Evolutionary conservation across 2,888 invertebrate genomes (phyloP).

Genomic region (Adelphocoris suturalis): DNA sequence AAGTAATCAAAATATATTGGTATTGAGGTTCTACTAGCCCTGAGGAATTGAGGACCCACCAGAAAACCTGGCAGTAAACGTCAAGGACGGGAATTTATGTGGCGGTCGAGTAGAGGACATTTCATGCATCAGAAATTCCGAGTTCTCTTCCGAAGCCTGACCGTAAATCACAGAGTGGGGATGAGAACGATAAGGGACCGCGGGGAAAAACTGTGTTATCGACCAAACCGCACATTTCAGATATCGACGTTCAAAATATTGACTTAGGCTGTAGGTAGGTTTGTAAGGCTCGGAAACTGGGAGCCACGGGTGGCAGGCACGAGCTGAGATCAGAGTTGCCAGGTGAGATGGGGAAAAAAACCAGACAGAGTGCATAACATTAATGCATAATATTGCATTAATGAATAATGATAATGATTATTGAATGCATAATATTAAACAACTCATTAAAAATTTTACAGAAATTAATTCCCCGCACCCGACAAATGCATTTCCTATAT

Average conservation of each 20-base stretch:
- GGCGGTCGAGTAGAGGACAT: background rate
- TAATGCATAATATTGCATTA: too few relatives aligned
- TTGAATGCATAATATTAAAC: too few relatives aligned
- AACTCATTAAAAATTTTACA: too few relatives aligned
- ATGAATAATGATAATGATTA: too few relatives aligned
- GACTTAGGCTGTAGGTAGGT: background rate
- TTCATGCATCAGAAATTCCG: constrained; percentile 9
- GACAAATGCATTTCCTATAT: too few relatives aligned
- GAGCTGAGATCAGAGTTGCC: too few relatives aligned
- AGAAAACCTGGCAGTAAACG: background rate
- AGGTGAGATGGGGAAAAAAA: too few relatives aligned
- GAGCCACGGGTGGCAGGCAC: too few relatives aligned
- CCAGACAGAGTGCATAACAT: too few relatives aligned
- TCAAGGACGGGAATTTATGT: constrained; percentile 2
- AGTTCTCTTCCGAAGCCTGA: background rate
- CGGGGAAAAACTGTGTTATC: background rate
- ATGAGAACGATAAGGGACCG: background rate
- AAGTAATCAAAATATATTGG: too few relatives aligned
- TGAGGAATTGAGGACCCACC: background rate
- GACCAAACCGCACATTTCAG: background rate
- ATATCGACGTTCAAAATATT: constrained; percentile 25
- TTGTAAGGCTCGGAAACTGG: background rate
- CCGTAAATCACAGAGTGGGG: constrained; percentile 9
- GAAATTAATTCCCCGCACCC: too few relatives aligned
- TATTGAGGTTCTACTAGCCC: too few relatives aligned